These are phyloP conservation scores for Enteromius viviparus DNA, from an alignment of 2,797 vertebrate genomes.

Conservation along the genomic window DNA sequence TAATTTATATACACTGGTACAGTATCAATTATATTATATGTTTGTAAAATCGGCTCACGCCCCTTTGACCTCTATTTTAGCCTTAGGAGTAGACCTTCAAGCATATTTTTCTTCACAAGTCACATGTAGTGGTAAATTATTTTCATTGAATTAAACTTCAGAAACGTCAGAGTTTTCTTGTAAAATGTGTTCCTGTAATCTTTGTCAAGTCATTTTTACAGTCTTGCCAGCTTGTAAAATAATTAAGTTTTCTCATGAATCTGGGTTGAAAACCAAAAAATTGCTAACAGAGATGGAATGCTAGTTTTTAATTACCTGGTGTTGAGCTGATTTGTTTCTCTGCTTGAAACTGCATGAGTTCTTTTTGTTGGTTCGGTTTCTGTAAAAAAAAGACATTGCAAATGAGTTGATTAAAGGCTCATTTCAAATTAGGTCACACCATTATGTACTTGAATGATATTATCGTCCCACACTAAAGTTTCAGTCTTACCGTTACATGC, in stretches of 20 bases:
- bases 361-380: background rate
- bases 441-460: background rate
- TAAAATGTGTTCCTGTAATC: background rate
- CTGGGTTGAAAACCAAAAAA: background rate
- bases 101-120: background rate
- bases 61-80: background rate
- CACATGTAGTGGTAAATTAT: background rate
- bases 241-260: background rate
- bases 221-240: background rate
- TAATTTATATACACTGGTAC: background rate
- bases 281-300: background rate
- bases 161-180: background rate
- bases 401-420: background rate
- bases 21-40: background rate
- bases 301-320: conserved; percentile 23
- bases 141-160: background rate
- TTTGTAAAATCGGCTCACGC: background rate
- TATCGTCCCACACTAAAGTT: conserved; percentile 51
- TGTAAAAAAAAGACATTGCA: conserved; percentile 20
- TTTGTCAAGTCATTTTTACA: background rate
- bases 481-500: conserved; percentile 54
- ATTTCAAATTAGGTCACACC: background rate
- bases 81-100: background rate
- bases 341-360: rapidly evolving
- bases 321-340: background rate